Conservation (phyloP, 2,113 vertebrate species). For the Tringa solitaria region DNA sequence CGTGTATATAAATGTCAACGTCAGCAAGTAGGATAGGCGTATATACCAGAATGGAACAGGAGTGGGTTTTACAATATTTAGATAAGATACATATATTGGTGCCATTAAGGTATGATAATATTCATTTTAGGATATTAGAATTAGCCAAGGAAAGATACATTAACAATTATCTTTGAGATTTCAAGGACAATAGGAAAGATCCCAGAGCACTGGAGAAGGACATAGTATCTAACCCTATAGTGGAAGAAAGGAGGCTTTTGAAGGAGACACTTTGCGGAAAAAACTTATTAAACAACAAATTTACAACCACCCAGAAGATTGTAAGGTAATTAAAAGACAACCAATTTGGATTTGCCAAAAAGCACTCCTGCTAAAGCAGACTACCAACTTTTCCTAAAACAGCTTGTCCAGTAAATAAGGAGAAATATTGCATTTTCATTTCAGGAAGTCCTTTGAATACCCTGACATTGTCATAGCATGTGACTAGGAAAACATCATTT, state of each 20-base stretch:
- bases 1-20: neutral
- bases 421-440: neutral
- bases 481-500: neutral
- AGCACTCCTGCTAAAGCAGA: neutral
- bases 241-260: neutral
- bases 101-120: neutral
- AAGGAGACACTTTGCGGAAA: neutral
- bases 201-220: neutral
- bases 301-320: neutral
- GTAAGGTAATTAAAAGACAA: neutral
- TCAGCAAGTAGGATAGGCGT: neutral
- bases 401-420: neutral
- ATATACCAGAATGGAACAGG: neutral
- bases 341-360: neutral
- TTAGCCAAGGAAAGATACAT: neutral
- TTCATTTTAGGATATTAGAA: neutral
- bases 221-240: neutral
- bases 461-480: neutral
- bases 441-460: neutral
- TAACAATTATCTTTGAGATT: neutral
- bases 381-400: neutral
- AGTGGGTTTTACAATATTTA: neutral
- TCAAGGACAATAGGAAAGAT: neutral
- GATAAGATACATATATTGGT: neutral
- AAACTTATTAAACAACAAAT: neutral